phyloP scores from a whole-genome alignment of 2,113 vertebrate species.

The Prunella fulvescens region DNA sequence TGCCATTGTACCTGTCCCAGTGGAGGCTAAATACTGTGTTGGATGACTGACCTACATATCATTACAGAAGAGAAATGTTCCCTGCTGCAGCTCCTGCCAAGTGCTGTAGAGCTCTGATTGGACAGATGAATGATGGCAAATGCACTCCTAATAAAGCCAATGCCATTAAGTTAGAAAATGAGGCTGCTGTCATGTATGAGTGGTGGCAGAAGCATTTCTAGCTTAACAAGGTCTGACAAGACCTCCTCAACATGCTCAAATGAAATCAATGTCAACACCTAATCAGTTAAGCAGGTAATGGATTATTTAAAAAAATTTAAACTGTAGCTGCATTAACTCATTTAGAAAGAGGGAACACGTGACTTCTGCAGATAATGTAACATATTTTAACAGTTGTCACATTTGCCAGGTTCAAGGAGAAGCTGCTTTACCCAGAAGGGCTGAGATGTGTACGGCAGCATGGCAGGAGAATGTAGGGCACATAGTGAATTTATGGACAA shows the following conservation, averaged over 20 bases:
- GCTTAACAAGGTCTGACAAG: constrained; percentile 55
- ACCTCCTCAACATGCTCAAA: constrained; percentile 31
- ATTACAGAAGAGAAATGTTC: constrained; percentile 38
- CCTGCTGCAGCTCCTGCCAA: constrained; percentile 37
- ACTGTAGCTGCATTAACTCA: background rate
- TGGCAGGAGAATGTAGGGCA: constrained; percentile 41
- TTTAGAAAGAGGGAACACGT: constrained; percentile 8
- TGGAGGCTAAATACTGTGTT: constrained; percentile 7
- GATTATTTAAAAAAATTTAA: constrained; percentile 32
- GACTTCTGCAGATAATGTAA: constrained; percentile 8
- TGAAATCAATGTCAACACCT: constrained; percentile 55
- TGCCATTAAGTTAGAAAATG: constrained; percentile 55
- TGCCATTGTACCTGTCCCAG: constrained; percentile 27
- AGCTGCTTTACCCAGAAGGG: constrained; percentile 32
- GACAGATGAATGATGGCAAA: constrained; percentile 47
- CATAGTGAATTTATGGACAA: background rate
- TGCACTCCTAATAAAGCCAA: constrained; percentile 17
- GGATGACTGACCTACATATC: constrained; percentile 62
- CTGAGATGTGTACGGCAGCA: background rate
- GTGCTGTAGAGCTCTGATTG: constrained; percentile 32
- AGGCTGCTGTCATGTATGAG: constrained; percentile 51
- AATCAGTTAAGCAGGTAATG: constrained; percentile 59
- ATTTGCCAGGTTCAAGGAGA: background rate
- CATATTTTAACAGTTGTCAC: constrained; percentile 46
- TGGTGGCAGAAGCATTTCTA: constrained; percentile 53